Base-by-base conservation (phyloP, 2,113 vertebrate genomes). In the Micronycteris hirsuta region DNA sequence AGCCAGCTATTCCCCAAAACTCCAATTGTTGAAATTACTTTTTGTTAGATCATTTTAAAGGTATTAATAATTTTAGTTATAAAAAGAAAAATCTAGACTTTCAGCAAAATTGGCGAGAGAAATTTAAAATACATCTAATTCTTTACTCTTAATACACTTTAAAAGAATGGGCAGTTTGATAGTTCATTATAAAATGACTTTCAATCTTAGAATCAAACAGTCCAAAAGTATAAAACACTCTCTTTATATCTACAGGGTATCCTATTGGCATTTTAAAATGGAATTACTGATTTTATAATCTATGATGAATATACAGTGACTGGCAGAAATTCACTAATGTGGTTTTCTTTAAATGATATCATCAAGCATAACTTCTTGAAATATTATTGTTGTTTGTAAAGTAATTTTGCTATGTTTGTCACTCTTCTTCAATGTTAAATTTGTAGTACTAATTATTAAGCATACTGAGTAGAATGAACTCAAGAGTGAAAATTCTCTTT, bases 51-150 rank as follows among this genome's bases (percentile, higher is more conserved):
- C 91, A 47, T 65, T 80, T 89, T 74, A 77, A 82, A 78, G 22
- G 73, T 73, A 24, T 83, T 89, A 52, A n/a, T 61, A 78, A 74
- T 89, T 93, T 91, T 77, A 71, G 20, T 89, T 92, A 81, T 45
- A 81, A 61, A 73, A 92, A 56, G 47, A 56, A 95, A 83, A 67
- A 74, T 77, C 9, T 91, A 47, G 33, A 56, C 65, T 85, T 84
- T 36, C 31, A 92, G 36, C 54, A 89, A 76, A 94, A 76, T 68
- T 94, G n/a, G 1, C 20, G 67, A 9, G n/a, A 19, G n/a, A 78
- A 80, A 91, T 92, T 78, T 92, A 88, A 91, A 95, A 73, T 70
- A 78, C 8, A 76, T 82, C 24, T 86, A 83, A 83, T 65, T 95
- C 31, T 87, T 2, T 76, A 33, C 68, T 77, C 36, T 83, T 87